Conservation (phyloP, 2,888 invertebrate species). For the Elysia crispata region DNA sequence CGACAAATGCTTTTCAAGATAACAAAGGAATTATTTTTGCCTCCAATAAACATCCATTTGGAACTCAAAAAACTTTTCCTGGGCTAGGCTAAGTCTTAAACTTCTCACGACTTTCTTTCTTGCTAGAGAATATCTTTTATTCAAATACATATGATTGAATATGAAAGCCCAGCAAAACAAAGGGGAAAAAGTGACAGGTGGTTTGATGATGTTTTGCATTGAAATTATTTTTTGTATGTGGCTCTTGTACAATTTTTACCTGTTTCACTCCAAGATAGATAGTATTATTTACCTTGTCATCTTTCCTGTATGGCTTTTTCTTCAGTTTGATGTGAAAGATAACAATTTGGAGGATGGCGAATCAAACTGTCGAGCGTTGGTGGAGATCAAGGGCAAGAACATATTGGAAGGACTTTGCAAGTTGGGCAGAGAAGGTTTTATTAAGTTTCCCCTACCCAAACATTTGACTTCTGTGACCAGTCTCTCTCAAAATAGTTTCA, state of each 20-base stretch:
- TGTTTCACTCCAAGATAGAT: background rate
- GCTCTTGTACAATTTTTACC: background rate
- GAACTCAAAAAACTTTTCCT: too few species aligned
- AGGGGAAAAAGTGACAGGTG: too few species aligned
- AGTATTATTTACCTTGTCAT: background rate
- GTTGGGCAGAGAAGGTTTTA: slow-evolving; percentile 22
- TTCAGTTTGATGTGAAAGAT: slow-evolving; percentile 34
- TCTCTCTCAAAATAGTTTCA: slow-evolving; percentile 37
- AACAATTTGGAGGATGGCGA: slow-evolving; percentile 3
- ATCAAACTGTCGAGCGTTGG: slow-evolving; percentile 14
- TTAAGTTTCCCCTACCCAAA: slow-evolving; percentile 43
- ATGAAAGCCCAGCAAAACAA: too few species aligned
- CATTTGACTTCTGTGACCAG: slow-evolving; percentile 33
- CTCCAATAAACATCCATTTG: too few species aligned
- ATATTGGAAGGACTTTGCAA: slow-evolving; percentile 40
- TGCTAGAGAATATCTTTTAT: too few species aligned
- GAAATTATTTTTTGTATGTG: too few species aligned
- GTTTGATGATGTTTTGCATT: too few species aligned
- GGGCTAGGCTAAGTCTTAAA: too few species aligned
- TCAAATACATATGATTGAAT: too few species aligned
- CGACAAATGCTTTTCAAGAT: too few species aligned
- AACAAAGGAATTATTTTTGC: too few species aligned
- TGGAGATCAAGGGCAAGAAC: slow-evolving; percentile 40
- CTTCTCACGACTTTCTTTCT: too few species aligned
- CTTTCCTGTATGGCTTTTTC: background rate